phyloP scores from a whole-genome alignment of 2,113 vertebrate genomes.

The Marmota flaviventris region DNA sequence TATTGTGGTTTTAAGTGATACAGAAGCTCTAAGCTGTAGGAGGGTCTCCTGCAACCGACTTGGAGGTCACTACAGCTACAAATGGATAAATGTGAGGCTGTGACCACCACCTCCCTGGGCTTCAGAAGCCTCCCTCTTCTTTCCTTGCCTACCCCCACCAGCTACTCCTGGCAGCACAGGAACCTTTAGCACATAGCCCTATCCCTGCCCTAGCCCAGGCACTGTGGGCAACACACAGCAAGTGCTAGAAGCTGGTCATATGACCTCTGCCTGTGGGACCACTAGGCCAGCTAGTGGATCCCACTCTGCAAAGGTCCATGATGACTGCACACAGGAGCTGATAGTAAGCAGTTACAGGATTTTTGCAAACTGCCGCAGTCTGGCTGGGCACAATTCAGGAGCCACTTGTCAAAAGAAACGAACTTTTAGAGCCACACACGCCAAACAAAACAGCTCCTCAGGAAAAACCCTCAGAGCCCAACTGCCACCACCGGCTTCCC shows the following conservation, averaged over 20 bases:
- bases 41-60: neutral
- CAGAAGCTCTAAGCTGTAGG: neutral
- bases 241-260: neutral
- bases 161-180: neutral
- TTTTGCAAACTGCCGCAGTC: neutral
- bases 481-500: too few relatives aligned
- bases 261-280: neutral
- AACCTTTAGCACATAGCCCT: neutral
- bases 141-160: neutral
- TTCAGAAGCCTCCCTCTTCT: too few relatives aligned
- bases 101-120: neutral
- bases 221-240: neutral
- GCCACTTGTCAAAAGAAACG: too few relatives aligned
- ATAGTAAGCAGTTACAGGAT: neutral
- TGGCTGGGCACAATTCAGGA: too few relatives aligned
- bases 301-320: too few relatives aligned
- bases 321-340: neutral
- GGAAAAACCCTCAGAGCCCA: too few relatives aligned
- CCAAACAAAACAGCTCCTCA: too few relatives aligned
- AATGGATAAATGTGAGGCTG: neutral
- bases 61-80: neutral
- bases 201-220: neutral
- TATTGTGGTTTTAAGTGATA: neutral
- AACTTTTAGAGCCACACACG: too few relatives aligned
- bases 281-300: neutral